Percentiles rank a stretch among this genome's conserved stretches.
These are phyloP conservation scores for Apteryx owenii DNA, from an alignment of 2,113 vertebrate genomes.

Conservation along the genomic window DNA sequence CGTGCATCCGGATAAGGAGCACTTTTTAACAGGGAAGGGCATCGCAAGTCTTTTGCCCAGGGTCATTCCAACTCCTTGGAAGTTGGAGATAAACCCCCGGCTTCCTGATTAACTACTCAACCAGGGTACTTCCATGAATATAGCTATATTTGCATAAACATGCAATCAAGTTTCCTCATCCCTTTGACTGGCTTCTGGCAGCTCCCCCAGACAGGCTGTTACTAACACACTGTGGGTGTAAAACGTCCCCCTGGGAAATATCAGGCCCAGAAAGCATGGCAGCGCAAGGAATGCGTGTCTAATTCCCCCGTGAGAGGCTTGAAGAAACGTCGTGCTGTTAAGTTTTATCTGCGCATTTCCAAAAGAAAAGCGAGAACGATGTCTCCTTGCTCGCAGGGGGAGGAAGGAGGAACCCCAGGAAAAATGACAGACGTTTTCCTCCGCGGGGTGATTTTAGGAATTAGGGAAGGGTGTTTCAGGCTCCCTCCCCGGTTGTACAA, in stretches of 20 bases:
- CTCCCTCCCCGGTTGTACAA: not conserved
- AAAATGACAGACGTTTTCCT: constrained; percentile 39
- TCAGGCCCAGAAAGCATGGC: constrained; percentile 58
- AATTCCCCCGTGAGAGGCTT: constrained; percentile 62
- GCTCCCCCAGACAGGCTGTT: constrained; percentile 73
- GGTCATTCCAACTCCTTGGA: not conserved
- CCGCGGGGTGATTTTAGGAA: not conserved
- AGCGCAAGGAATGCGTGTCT: constrained; percentile 55
- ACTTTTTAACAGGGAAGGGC: not conserved
- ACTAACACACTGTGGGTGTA: constrained; percentile 71
- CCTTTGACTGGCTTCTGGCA: constrained; percentile 73
- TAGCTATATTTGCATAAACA: constrained; percentile 69
- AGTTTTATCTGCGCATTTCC: constrained; percentile 51
- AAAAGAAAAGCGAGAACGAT: not conserved
- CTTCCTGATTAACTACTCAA: constrained; percentile 10
- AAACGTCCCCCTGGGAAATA: constrained; percentile 72
- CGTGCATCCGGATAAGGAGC: not conserved
- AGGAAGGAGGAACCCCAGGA: not conserved
- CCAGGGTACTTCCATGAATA: constrained; percentile 34
- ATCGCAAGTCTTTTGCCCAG: not conserved
- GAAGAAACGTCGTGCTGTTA: constrained; percentile 60
- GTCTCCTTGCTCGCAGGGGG: not conserved
- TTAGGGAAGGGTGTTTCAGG: not conserved
- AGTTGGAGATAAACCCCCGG: not conserved
- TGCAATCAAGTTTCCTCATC: constrained; percentile 66